Percentiles rank a stretch among this genome's conserved stretches.
These are phyloP conservation scores for Heterodera carotae DNA, from an alignment of 1,140 invertebrate species.

Conservation along the genomic window DNA sequence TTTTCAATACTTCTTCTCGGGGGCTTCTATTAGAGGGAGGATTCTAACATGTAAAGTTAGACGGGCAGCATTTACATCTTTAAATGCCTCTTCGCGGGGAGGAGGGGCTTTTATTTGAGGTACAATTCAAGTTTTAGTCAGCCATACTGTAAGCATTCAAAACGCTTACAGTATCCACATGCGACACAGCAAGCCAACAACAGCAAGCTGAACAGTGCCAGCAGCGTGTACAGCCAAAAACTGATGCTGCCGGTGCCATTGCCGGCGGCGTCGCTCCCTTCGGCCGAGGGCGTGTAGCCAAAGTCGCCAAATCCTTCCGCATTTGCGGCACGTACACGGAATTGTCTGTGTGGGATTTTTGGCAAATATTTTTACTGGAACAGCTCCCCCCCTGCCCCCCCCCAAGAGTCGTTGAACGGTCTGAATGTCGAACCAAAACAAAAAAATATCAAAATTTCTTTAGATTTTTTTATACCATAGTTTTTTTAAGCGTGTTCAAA, in stretches of 20 bases:
- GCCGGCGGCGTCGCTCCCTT: not conserved
- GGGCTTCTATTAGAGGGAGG: no score
- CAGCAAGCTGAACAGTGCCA: constrained; percentile 4
- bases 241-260: constrained; percentile 6
- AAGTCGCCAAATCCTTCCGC: constrained; percentile 62
- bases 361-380: no score
- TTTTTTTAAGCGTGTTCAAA: no score
- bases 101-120: no score
- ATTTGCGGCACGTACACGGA: constrained; percentile 62
- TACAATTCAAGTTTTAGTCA: not conserved
- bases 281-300: constrained; percentile 43
- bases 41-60: no score
- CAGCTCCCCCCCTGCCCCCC: no score
- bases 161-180: constrained; percentile 10
- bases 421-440: no score
- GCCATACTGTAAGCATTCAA: not conserved
- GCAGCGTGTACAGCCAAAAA: constrained; percentile 1
- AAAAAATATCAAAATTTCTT: not conserved
- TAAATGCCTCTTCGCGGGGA: no score
- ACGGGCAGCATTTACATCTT: no score
- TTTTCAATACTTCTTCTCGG: no score
- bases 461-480: no score
- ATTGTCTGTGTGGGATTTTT: constrained; percentile 5
- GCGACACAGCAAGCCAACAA: not conserved
- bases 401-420: no score